Percentiles rank a stretch among this genome's conserved stretches.
Conservation (phyloP, 2,888 invertebrate genomes). For the Pandemis heparana region DNA sequence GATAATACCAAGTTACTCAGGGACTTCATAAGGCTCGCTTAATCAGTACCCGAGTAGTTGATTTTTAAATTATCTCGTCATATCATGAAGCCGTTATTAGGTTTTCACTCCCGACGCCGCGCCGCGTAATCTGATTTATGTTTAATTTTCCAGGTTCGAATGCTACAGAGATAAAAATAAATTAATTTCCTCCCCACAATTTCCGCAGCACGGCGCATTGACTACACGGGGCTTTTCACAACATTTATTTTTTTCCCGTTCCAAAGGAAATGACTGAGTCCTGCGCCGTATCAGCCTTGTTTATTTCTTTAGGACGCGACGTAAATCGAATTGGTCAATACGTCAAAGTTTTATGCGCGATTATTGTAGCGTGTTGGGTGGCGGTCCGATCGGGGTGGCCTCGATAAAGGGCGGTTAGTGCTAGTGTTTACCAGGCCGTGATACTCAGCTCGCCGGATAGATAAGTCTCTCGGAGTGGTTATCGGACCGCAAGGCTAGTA, state of each 20-base stretch:
- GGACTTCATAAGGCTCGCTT: background rate
- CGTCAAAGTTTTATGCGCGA: background rate
- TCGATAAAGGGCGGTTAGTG: constrained; percentile 48
- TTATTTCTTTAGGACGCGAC: constrained; percentile 13
- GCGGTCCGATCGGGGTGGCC: background rate
- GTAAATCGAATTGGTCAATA: background rate
- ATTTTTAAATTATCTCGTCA: constrained; percentile 11
- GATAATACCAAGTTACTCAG: background rate
- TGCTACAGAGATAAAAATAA: constrained; percentile 40
- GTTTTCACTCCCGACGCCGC: constrained; percentile 10
- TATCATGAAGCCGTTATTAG: constrained; percentile 15
- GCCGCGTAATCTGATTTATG: constrained; percentile 33
- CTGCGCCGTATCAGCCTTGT: constrained; percentile 17
- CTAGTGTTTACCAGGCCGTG: constrained; percentile 67
- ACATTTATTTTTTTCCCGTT: constrained; percentile 34
- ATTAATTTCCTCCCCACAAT: constrained; percentile 44
- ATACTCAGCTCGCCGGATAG: constrained; percentile 70
- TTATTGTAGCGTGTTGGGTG: background rate
- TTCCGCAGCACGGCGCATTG: constrained; percentile 39
- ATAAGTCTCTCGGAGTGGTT: constrained; percentile 77
- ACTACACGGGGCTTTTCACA: constrained; percentile 37
- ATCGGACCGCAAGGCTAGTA: constrained; percentile 80
- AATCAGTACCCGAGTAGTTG: background rate
- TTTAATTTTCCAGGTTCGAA: constrained; percentile 39
- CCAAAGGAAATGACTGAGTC: constrained; percentile 34